Evolutionary conservation across 2,797 vertebrate genomes (phyloP), one percentile per base, ranked within the genome.

Genomic region (Sebastes miniatus): DNA sequence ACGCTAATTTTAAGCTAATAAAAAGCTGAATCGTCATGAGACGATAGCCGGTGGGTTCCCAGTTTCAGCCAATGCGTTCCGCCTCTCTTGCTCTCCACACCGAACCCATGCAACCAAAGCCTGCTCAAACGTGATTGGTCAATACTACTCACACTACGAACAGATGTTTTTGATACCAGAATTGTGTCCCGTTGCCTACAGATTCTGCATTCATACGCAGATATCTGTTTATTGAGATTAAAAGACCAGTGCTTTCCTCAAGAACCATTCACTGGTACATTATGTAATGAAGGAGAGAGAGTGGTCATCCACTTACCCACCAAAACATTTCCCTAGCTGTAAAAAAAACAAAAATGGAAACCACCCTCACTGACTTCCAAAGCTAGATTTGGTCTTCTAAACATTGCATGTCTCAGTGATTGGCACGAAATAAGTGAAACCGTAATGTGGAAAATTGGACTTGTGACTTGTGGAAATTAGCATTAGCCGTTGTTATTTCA

Each of bases 381-480:
- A 43, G 24, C 36, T 43, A 13, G 20, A 31, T 36, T 70, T 56
- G 16, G 14, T 65, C 34, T 58, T 76, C 80, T 61, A 77, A 80
- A 77, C 74, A 32, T 54, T 43, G 69, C 62, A 64, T 27, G 50
- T 78, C 68, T 74, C 25, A 8, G 50, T 63, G 76, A 76, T 50
- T 81, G 68, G 78, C 77, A 34, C 57, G 6, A 43, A 77, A 50
- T 10, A 24, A 32, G 13, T 6, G 12, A 76, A 75, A 59, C 43
- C 27, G 29, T 47, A 31, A 39, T 77, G 70, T 87, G 91, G 87
- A 90, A 90, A 90, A 72, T 69, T 84, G 81, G 65, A 82, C 25
- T n/a, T 70, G 27, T 36, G 67, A 65, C 63, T 70, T 83, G 29
- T 86, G 86, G 78, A 90, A 90, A 85, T 87, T 18, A 83, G 69